Evolutionary conservation across 2,797 vertebrate genomes (phyloP).

Genomic region (Tamandua tetradactyla): DNA sequence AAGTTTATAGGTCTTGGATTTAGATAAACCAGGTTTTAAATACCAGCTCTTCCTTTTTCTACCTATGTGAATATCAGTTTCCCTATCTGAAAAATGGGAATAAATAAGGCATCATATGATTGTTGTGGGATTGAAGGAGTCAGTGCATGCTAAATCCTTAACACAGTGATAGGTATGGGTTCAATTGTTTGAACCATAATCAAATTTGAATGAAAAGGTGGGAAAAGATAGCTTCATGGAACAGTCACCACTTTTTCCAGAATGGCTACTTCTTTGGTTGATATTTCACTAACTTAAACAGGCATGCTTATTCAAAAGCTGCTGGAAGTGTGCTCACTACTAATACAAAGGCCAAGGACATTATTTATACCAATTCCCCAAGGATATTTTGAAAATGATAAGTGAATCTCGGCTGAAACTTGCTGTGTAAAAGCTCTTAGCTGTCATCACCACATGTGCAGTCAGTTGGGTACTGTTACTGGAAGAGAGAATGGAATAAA

Average conservation of each 20-base stretch:
- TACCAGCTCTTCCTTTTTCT: background rate
- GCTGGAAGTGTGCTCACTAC: background rate
- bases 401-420: background rate
- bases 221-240: background rate
- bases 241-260: background rate
- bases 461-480: background rate
- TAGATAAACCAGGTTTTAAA: conserved; percentile 8
- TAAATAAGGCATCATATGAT: background rate
- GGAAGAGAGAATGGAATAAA: conserved; percentile 30
- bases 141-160: background rate
- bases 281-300: background rate
- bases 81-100: background rate
- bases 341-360: background rate
- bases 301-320: background rate
- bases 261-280: background rate
- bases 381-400: conserved; percentile 45
- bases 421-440: conserved; percentile 13
- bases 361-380: conserved; percentile 14
- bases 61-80: background rate
- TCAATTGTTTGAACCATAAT: background rate
- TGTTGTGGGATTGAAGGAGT: background rate
- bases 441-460: conserved; percentile 1
- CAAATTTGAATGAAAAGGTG: background rate
- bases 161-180: background rate
- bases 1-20: background rate